Evolutionary conservation across 1,140 invertebrate genomes (phyloP), one percentile per base, ranked within the genome.

Genomic region (Zaprionus ornatus): DNA sequence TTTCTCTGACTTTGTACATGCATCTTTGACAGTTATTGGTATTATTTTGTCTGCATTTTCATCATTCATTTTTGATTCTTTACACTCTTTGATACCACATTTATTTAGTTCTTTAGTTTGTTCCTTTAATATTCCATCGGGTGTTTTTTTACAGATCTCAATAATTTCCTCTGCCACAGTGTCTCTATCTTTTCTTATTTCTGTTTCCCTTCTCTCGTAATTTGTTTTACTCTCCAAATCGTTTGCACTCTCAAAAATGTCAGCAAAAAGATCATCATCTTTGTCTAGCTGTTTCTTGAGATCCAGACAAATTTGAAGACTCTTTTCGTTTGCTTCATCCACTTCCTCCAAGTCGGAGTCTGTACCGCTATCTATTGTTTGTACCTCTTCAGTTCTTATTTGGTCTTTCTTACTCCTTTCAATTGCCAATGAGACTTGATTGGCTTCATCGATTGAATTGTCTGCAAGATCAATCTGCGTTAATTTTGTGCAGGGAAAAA

Each of bases 221-320:
- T 52, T 60, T 4, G 40, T 32, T 15, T 72, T 72, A 15, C 3
- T 37, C 4, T 32, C 29, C 35, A 40, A n/a, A 17, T 40, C 17
- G 17, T 7, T 23, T 10, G 81, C 76, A 92, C 17, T 17, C 19
- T 83, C 74, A 92, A 95, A 95, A 67, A 95, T 92, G 93, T 95
- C 95, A 35, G 94, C 94, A 94, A 96, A 96, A 48, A 96, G 93
- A 93, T 96, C 96, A 86, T 96, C 94, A 42, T 95, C 92, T 69
- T 92, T 68, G 48, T 90, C 85, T 67, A 78, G 21, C 17, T 50
- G 12, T 23, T 85, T 50, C 19, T 74, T 69, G 21, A 92, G 72
- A 76, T 94, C 90, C 4, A 94, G 83, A 60, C 80, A 35, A 66
- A 93, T 91, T 83, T 93, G 82, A 10, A 93, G 70, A 32, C 50